Evolutionary conservation across 92 coral and sea anemone genomes (phyloP), one percentile per base, ranked within the genome.

Genomic region (Palythoa heliodiscus): DNA sequence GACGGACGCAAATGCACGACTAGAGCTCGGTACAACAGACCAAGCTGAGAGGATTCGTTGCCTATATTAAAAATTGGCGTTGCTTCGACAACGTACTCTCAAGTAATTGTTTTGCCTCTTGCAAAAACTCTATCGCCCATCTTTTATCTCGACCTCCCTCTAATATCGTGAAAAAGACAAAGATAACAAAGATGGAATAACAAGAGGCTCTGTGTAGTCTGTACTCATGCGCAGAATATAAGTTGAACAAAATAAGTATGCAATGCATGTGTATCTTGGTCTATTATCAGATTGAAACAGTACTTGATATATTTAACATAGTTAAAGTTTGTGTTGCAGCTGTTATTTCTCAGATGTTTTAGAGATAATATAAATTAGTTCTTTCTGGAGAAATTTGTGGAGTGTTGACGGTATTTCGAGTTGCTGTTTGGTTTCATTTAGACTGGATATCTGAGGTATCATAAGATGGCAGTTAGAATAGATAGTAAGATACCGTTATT

Each of bases 161-260:
- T 80, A 69, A 80, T 80, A 83, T 83, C 77, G 87, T 83, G 68
- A 54, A 54, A 15, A 54, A 54, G 60, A 7, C 60, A 54, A 83
- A 70, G 69, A 83, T 6, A 11, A 2, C 76, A 71, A 71, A 83
- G 87, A 11, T 47, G 87, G 87, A 83, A 83, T 29, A 29, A 61
- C 25, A 61, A 61, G 68, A 61, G 68, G 68, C 68, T 61, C 20
- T 61, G 68, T 7, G 20, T 61, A 61, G 68, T 25, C 23, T 61
- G n/a, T 61, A 61, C 68, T 61, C 68, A 61, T 61, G 23, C 68
- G 68, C 68, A 61, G 68, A 7, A 15, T 61, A 61, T 61, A 61
- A 61, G 68, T 61, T 61, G 68, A 61, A 61, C 68, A 17, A 19
- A 61, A 61, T 61, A 15, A 61, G 61, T 55, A 55, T 19, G 61